Percentiles rank a stretch among this genome's conserved stretches.
Conservation (phyloP, 2,797 vertebrate species). For the Bryconaethiops microstoma region DNA sequence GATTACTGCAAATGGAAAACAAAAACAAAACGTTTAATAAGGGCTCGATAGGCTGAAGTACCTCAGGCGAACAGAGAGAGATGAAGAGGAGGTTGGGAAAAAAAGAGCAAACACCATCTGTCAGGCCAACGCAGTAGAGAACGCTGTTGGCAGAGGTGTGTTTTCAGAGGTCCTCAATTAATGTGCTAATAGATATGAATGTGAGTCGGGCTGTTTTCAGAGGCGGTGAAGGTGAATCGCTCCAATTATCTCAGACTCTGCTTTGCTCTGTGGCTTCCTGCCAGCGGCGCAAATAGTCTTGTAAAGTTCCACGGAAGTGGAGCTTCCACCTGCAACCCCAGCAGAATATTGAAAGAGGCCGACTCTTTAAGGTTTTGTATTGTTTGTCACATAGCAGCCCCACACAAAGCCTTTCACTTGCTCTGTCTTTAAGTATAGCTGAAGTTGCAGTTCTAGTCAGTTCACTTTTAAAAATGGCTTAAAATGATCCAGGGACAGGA, state of each 20-base stretch:
- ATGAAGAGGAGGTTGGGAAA: conserved; percentile 11
- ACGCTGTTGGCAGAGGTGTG: background rate
- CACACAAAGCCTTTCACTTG: background rate
- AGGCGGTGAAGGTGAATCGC: conserved; percentile 19
- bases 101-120: conserved; percentile 17
- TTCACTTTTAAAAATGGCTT: background rate
- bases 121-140: conserved; percentile 7
- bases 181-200: conserved; percentile 40
- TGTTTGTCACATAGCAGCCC: background rate
- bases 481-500: background rate
- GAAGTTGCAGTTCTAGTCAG: conserved; percentile 4
- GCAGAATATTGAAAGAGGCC: background rate
- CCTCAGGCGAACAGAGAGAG: conserved; percentile 10
- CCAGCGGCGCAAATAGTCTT: background rate
- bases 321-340: conserved; percentile 2
- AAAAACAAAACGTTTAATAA: conserved; percentile 21
- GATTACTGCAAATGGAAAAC: conserved; percentile 13
- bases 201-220: conserved; percentile 20
- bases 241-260: conserved; percentile 28
- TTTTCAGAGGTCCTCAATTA: conserved; percentile 27
- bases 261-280: conserved; percentile 11
- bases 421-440: background rate
- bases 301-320: background rate
- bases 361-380: background rate
- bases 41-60: conserved; percentile 7